These are phyloP conservation scores for Trissolcus basalis DNA, from an alignment of 1,140 invertebrate genomes.

Conservation along the genomic window DNA sequence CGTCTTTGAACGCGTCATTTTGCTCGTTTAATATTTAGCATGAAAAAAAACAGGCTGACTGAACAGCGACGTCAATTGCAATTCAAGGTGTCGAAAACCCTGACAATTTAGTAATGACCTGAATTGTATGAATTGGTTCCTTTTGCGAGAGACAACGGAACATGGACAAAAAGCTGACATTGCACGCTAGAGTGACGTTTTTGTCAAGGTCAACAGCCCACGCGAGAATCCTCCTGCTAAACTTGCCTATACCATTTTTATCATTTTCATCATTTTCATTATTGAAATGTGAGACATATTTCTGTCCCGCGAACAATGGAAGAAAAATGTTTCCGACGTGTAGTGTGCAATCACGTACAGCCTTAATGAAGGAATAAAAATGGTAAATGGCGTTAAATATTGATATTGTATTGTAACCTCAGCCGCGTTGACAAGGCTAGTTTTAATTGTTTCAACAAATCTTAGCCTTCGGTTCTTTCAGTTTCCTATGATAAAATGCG, in stretches of 20 bases:
- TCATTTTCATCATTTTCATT: neutral
- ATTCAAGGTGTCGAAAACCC: constrained; percentile 54
- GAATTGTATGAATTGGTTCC: constrained; percentile 61
- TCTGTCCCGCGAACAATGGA: no score
- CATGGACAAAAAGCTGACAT: constrained; percentile 60
- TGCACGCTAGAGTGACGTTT: constrained; percentile 58
- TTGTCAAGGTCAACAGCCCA: constrained; percentile 50
- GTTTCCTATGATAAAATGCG: no score
- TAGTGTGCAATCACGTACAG: no score
- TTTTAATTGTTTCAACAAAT: no score
- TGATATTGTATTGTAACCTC: no score
- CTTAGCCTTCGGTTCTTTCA: no score
- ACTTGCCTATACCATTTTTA: constrained; percentile 8
- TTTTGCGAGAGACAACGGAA: constrained; percentile 45
- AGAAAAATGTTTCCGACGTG: no score
- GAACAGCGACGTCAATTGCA: constrained; percentile 20
- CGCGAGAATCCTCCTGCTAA: constrained; percentile 27
- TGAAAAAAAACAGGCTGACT: constrained; percentile 14
- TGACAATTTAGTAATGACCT: constrained; percentile 69
- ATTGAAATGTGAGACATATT: no score
- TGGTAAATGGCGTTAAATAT: no score
- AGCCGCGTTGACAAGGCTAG: no score
- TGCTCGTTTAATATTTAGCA: constrained; percentile 1
- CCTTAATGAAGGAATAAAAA: no score
- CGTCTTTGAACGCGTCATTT: neutral